Conservation (phyloP, 2,797 vertebrate genomes). For the Dallia pectoralis region DNA sequence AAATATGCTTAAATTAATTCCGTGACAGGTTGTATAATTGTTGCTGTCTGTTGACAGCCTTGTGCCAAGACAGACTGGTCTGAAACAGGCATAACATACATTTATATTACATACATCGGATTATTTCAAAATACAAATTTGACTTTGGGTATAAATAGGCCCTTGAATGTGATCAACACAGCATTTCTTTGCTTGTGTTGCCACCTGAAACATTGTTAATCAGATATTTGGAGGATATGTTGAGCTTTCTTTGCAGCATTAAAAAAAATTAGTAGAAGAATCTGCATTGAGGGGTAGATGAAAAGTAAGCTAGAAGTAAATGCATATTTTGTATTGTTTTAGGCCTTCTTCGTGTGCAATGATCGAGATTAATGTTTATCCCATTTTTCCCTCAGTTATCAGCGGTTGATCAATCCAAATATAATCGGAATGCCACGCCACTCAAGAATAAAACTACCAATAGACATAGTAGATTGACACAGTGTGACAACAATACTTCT, state of each 20-base stretch:
- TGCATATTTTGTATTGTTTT: neutral
- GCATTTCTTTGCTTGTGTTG: neutral
- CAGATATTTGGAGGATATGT: neutral
- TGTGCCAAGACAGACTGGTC: neutral
- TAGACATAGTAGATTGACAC: neutral
- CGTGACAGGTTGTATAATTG: neutral
- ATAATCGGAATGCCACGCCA: neutral
- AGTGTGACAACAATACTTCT: neutral
- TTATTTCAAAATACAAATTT: neutral
- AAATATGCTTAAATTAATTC: neutral
- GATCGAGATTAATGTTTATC: neutral
- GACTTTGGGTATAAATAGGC: neutral
- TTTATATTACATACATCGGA: too few species aligned
- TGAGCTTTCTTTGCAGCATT: neutral
- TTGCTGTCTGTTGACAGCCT: neutral
- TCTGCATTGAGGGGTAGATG: too few species aligned
- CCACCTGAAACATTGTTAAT: conserved; percentile 1
- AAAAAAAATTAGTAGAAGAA: neutral
- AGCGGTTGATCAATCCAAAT: neutral
- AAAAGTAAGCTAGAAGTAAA: neutral
- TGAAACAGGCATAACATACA: neutral
- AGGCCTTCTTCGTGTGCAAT: neutral
- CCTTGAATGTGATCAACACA: neutral
- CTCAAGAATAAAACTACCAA: neutral
- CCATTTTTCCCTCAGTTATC: neutral